Evolutionary conservation across 35 echinoderm and acorn worm species (phyloP).

Genomic region (Chiridota heheva): DNA sequence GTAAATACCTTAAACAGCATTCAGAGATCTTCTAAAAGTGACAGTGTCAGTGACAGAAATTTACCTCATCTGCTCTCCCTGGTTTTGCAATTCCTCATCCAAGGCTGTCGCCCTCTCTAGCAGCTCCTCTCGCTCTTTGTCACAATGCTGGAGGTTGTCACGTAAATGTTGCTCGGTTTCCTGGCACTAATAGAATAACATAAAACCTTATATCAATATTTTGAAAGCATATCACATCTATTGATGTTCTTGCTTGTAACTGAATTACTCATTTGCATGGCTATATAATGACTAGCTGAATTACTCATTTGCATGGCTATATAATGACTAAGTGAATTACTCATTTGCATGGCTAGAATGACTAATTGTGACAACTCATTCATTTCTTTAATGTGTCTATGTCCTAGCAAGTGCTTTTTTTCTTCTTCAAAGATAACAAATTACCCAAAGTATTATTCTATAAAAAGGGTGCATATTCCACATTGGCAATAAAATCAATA

Average conservation of each 20-base stretch:
- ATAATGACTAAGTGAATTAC: too few species aligned
- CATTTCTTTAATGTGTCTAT: too few species aligned
- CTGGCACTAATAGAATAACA: slow-evolving; percentile 46
- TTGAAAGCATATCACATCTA: not conserved
- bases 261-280: not conserved
- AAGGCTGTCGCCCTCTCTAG: slow-evolving; percentile 66
- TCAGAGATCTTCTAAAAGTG: too few species aligned
- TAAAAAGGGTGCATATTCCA: too few species aligned
- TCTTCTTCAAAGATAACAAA: too few species aligned
- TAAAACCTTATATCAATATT: not conserved
- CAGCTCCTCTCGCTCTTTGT: slow-evolving; percentile 90
- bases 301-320: not conserved
- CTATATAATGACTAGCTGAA: not conserved
- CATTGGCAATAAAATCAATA: too few species aligned
- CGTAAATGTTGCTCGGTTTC: slow-evolving; percentile 72
- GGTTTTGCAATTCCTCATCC: slow-evolving; percentile 76
- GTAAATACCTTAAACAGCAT: too few species aligned
- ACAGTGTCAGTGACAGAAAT: too few species aligned
- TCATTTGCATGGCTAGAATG: too few species aligned
- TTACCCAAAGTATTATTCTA: too few species aligned
- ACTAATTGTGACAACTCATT: too few species aligned
- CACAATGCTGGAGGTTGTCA: slow-evolving; percentile 81
- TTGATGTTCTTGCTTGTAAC: not conserved
- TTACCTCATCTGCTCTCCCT: slow-evolving; percentile 74
- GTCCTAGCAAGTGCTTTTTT: too few species aligned